Percentiles rank a stretch among this genome's conserved stretches.
These are phyloP conservation scores for Tenthredo notha DNA, from an alignment of 2,888 invertebrate species.

Conservation along the genomic window DNA sequence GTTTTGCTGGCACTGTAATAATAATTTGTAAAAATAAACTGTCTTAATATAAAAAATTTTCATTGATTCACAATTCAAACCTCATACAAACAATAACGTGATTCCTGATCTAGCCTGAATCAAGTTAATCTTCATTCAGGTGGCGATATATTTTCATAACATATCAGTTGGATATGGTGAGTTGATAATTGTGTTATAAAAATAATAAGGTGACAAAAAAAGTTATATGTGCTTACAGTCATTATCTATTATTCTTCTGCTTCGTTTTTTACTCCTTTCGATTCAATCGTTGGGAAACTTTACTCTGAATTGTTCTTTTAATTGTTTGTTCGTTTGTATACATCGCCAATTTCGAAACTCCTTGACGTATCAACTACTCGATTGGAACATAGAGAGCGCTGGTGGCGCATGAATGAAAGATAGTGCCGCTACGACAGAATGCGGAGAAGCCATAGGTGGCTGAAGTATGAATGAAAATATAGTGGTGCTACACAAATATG, in stretches of 20 bases:
- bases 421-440: no score
- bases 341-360: not conserved
- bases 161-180: no score
- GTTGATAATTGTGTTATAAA: no score
- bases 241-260: not conserved
- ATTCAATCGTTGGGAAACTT: not conserved
- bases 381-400: not conserved
- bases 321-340: not conserved
- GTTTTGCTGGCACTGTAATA: slow-evolving; percentile 41
- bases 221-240: no score
- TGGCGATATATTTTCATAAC: no score
- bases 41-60: slow-evolving; percentile 5
- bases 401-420: not conserved
- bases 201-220: not conserved
- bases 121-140: no score
- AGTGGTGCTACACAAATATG: not conserved
- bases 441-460: no score
- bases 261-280: not conserved
- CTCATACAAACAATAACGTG: not conserved
- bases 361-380: not conserved
- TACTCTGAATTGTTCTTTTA: not conserved
- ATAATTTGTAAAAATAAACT: slow-evolving; percentile 36
- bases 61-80: not conserved
- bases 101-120: not conserved
- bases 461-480: not conserved